Percentiles rank a stretch among this genome's conserved stretches.
Evolutionary conservation across 2,113 vertebrate genomes (phyloP).

Genomic region (Triplophysa tibetana): DNA sequence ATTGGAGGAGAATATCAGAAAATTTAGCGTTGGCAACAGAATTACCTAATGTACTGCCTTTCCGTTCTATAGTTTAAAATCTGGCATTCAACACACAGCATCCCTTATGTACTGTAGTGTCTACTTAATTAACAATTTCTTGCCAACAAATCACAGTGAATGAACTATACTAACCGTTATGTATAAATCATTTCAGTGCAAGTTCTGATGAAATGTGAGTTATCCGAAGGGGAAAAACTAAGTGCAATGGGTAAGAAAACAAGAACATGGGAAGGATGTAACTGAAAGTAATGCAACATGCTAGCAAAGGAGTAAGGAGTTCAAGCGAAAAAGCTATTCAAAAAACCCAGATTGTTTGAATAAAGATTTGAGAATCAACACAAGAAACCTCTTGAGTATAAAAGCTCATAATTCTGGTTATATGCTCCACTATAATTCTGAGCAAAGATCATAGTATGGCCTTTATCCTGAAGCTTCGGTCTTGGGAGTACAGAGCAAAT

Average conservation of each 20-base stretch:
- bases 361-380: neutral
- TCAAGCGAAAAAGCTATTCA: no score
- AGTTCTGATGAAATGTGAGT: no score
- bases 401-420: neutral
- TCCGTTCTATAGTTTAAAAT: neutral
- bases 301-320: neutral
- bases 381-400: neutral
- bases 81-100: neutral
- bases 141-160: neutral
- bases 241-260: no score
- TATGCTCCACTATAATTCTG: neutral
- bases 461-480: neutral
- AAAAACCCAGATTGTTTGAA: neutral
- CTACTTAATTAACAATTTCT: neutral
- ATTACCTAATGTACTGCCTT: neutral
- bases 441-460: neutral
- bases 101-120: neutral
- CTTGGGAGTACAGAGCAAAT: neutral
- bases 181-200: no score
- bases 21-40: neutral
- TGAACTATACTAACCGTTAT: no score
- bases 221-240: neutral
- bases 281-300: neutral
- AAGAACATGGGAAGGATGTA: no score
- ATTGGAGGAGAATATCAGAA: neutral